These are phyloP conservation scores for Pseudobourletiella spinata DNA, from an alignment of 1,140 invertebrate genomes.

Conservation along the genomic window DNA sequence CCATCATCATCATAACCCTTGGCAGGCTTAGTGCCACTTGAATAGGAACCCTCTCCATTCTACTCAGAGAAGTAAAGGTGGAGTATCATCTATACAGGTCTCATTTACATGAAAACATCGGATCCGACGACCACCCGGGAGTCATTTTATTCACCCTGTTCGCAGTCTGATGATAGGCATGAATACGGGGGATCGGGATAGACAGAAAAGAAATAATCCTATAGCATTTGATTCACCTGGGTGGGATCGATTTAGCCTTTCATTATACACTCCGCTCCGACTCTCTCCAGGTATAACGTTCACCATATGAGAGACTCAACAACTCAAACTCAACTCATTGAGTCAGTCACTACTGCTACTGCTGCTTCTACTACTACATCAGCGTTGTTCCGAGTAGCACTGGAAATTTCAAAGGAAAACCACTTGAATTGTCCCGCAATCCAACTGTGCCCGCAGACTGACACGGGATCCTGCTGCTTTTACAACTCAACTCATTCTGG, in stretches of 20 bases:
- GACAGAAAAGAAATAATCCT: not conserved
- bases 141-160: not conserved
- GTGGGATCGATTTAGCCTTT: conserved; percentile 8
- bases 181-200: not conserved
- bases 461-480: not conserved
- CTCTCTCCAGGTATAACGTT: not conserved
- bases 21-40: too few species aligned
- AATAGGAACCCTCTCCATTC: too few species aligned
- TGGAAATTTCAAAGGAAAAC: too few species aligned
- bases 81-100: too few species aligned
- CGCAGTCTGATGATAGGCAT: not conserved
- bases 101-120: conserved; percentile 21
- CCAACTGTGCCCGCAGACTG: not conserved
- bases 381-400: too few species aligned
- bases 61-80: too few species aligned
- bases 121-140: conserved; percentile 24
- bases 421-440: not conserved
- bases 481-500: too few species aligned
- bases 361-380: too few species aligned
- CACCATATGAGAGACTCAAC: too few species aligned
- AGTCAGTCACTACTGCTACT: too few species aligned
- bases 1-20: not conserved
- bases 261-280: not conserved
- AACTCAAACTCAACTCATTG: too few species aligned
- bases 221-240: conserved; percentile 4